Conservation (phyloP, 2,113 vertebrate genomes). For the Lagopus leucura region DNA sequence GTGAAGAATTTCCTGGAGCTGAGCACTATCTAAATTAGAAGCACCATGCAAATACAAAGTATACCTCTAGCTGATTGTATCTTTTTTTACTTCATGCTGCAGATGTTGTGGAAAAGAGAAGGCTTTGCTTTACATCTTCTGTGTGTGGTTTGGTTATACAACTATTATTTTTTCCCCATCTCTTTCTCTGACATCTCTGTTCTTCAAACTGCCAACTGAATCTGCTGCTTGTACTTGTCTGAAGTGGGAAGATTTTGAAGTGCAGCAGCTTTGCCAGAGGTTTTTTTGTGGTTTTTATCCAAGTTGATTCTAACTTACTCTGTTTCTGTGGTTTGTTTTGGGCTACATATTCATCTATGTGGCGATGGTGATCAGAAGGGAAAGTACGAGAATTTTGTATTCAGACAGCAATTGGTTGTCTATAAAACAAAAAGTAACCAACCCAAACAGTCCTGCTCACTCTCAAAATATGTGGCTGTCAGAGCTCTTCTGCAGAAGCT, state of each 20-base stretch:
- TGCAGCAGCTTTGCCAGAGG: neutral
- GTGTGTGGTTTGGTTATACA: neutral
- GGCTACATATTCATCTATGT: neutral
- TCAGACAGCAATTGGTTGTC: neutral
- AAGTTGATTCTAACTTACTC: neutral
- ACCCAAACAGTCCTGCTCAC: neutral
- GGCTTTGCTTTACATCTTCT: neutral
- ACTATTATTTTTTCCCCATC: neutral
- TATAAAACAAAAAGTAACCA: neutral
- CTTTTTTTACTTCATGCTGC: neutral
- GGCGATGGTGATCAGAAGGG: conserved; percentile 27
- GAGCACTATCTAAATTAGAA: neutral
- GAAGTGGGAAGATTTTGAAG: conserved; percentile 23
- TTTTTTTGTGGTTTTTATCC: conserved; percentile 27
- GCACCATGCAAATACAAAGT: neutral
- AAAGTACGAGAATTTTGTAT: neutral
- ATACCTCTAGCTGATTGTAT: neutral
- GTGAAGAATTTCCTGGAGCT: neutral
- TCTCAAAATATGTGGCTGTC: neutral
- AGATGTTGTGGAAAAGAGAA: neutral
- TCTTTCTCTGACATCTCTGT: neutral
- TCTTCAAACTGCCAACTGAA: neutral
- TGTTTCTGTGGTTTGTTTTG: conserved; percentile 42
- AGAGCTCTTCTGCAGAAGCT: conserved; percentile 10
- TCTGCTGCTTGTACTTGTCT: neutral